Conservation (phyloP, 2,113 vertebrate genomes). For the Promerops cafer region DNA sequence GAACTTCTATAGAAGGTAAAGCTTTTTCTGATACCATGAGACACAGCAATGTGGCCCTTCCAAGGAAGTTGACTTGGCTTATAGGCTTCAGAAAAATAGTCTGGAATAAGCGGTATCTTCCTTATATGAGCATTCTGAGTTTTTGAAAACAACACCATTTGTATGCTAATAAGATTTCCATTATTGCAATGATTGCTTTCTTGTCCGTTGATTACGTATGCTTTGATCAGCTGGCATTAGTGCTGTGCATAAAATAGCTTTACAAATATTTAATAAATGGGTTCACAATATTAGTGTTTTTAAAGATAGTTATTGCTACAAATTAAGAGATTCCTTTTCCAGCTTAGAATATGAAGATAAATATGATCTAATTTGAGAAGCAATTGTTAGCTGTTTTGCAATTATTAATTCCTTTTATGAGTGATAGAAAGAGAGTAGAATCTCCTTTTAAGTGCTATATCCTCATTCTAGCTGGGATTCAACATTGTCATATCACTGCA, state of each 20-base stretch:
- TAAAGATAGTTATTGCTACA: neutral
- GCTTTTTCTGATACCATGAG: neutral
- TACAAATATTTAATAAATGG: conserved; percentile 35
- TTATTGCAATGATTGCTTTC: conserved; percentile 1
- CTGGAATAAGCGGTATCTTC: neutral
- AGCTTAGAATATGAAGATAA: conserved; percentile 36
- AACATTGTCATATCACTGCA: conserved; percentile 21
- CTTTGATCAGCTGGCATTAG: conserved; percentile 37
- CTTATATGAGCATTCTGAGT: neutral
- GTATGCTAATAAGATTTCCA: conserved; percentile 14
- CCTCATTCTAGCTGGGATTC: conserved; percentile 17
- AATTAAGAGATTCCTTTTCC: conserved; percentile 38
- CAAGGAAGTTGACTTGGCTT: neutral
- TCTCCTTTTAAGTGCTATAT: conserved; percentile 30
- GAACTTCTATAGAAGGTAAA: neutral
- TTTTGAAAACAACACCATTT: conserved; percentile 12
- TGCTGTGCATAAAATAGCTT: neutral
- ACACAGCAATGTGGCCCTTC: neutral
- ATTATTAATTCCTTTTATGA: conserved; percentile 49
- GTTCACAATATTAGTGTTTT: neutral
- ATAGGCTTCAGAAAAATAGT: neutral
- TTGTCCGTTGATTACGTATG: conserved; percentile 21
- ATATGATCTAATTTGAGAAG: conserved; percentile 53
- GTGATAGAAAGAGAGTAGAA: neutral
- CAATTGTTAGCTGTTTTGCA: conserved; percentile 41